phyloP scores from a whole-genome alignment of 2,888 invertebrate genomes.

The Drosophila ochracea region DNA sequence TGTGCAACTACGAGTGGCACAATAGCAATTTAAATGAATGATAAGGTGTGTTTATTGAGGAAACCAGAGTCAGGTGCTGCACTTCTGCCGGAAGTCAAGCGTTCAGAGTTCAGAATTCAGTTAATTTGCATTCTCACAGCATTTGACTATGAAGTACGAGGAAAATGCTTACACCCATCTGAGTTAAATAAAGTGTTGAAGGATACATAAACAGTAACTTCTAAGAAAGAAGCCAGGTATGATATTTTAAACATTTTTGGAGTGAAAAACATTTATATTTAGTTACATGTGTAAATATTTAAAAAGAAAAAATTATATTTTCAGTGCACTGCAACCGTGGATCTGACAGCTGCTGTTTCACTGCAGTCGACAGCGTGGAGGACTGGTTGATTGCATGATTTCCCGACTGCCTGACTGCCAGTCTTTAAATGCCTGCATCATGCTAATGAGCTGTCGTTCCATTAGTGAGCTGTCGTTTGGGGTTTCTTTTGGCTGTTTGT shows the following conservation, averaged over 20 bases:
- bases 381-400: slow-evolving; percentile 11
- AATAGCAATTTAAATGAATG: slow-evolving; percentile 15
- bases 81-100: slow-evolving; percentile 15
- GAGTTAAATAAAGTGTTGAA: background rate
- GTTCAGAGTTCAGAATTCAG: slow-evolving; percentile 31
- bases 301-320: slow-evolving; percentile 6
- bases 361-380: slow-evolving; percentile 9
- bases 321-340: background rate
- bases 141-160: background rate
- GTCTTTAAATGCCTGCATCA: slow-evolving; percentile 29
- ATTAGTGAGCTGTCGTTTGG: slow-evolving; percentile 25
- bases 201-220: background rate
- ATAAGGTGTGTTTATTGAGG: background rate
- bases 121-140: slow-evolving; percentile 1
- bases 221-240: too few species aligned
- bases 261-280: background rate
- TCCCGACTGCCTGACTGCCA: slow-evolving; percentile 14
- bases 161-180: too few species aligned
- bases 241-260: background rate
- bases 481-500: slow-evolving; percentile 25
- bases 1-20: slow-evolving; percentile 7
- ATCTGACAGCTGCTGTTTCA: slow-evolving; percentile 12
- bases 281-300: slow-evolving; percentile 1
- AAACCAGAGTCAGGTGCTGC: slow-evolving; percentile 8
- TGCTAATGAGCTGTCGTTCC: slow-evolving; percentile 51